Evolutionary conservation across 2,113 vertebrate species (phyloP).

Genomic region (Pedetes capensis): DNA sequence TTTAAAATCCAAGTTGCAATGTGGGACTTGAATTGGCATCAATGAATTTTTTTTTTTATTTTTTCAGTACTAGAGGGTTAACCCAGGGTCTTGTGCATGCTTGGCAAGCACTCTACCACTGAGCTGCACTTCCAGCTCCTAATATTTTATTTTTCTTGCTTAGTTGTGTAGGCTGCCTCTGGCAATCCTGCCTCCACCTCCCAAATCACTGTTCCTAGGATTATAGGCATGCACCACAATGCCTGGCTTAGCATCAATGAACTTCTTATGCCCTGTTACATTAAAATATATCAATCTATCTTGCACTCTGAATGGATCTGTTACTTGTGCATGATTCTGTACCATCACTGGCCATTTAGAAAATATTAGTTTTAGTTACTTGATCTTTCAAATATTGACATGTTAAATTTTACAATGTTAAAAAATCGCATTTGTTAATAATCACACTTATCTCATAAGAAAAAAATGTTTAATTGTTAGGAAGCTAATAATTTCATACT

Average conservation of each 20-base stretch:
- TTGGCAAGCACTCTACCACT: too few relatives aligned
- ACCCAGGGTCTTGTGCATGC: too few relatives aligned
- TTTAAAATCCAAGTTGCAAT: constrained; percentile 10
- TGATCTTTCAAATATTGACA: neutral
- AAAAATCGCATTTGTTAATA: constrained; percentile 1
- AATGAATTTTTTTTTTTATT: neutral
- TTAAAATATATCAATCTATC: neutral
- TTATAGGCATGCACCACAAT: too few relatives aligned
- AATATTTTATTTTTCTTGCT: too few relatives aligned
- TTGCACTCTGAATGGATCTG: neutral
- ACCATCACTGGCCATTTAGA: neutral
- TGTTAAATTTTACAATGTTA: neutral
- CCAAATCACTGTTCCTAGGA: too few relatives aligned
- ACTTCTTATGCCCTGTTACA: neutral
- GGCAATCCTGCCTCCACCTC: too few relatives aligned
- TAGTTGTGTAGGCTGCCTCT: too few relatives aligned
- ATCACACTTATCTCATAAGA: neutral
- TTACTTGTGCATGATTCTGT: neutral
- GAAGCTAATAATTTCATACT: neutral
- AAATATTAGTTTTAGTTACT: neutral
- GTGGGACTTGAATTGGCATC: neutral
- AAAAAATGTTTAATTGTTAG: neutral
- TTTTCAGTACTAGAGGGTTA: too few relatives aligned
- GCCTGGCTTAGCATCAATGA: neutral
- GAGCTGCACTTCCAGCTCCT: too few relatives aligned